A percentile compares a stretch with the other conserved stretches of the same genome.
These are phyloP conservation scores for Gymnocheta viridis DNA, from an alignment of 2,888 invertebrate genomes.

Conservation along the genomic window DNA sequence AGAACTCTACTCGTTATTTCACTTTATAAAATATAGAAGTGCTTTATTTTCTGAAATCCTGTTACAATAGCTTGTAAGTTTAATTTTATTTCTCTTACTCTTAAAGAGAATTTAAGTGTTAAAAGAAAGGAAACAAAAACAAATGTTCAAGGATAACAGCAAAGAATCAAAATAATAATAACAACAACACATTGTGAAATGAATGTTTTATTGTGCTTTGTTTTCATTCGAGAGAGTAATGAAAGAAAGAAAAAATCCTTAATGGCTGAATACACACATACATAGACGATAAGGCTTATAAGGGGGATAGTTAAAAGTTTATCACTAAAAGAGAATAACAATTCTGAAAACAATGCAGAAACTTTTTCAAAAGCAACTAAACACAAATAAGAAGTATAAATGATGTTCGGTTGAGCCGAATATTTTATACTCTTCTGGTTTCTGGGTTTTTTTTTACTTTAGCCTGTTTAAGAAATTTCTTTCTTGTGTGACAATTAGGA, in stretches of 20 bases:
- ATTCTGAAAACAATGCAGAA: conserved; percentile 6
- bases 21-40: neutral
- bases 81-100: conserved; percentile 45
- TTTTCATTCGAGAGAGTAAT: conserved; percentile 21
- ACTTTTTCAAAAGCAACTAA: conserved; percentile 8
- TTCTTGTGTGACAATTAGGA: no score
- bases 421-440: neutral
- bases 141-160: neutral
- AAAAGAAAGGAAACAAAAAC: neutral
- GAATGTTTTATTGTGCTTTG: conserved; percentile 21
- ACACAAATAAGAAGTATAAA: neutral
- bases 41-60: conserved; percentile 55
- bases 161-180: neutral
- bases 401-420: neutral
- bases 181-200: conserved; percentile 18
- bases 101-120: conserved; percentile 49
- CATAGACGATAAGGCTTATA: neutral
- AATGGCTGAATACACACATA: conserved; percentile 37
- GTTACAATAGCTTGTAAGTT: conserved; percentile 64
- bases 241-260: conserved; percentile 18
- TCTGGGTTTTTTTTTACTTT: no score
- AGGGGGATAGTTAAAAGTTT: conserved; percentile 37
- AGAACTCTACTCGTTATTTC: neutral
- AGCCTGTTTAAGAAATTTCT: no score
- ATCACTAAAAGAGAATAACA: conserved; percentile 25